phyloP scores from a whole-genome alignment of 2,113 vertebrate genomes.

The Telmatochromis sp. region DNA sequence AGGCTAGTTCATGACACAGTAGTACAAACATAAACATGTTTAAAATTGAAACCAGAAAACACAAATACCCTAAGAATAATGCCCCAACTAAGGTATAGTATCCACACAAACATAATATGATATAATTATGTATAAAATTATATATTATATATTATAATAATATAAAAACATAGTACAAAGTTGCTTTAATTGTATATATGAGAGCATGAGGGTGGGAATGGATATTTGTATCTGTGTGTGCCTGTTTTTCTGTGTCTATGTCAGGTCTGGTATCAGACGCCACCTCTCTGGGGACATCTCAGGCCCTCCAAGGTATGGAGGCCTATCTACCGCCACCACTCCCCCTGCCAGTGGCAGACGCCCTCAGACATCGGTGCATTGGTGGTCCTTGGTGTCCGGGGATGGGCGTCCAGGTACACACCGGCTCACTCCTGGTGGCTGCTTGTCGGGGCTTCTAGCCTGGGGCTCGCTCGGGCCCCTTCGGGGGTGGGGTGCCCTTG shows the following conservation, averaged over 20 bases:
- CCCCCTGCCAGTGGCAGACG: fast-evolving
- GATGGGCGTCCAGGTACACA: too few species aligned
- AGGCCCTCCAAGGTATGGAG: background rate
- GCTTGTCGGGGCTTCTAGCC: too few species aligned
- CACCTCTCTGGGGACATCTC: background rate
- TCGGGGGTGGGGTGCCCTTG: too few species aligned
- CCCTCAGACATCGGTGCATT: too few species aligned
- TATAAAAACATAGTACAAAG: background rate
- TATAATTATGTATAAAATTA: background rate
- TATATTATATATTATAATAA: background rate
- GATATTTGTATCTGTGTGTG: background rate
- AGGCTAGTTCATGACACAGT: background rate
- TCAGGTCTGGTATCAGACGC: fast-evolving
- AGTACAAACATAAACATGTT: background rate
- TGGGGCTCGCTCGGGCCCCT: too few species aligned
- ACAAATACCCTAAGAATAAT: background rate
- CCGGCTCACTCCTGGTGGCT: too few species aligned
- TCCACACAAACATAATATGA: background rate
- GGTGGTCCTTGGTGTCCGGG: too few species aligned
- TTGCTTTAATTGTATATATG: background rate
- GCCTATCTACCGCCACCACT: too few species aligned
- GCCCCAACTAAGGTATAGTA: background rate
- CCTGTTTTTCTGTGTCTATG: background rate
- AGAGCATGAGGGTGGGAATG: background rate
- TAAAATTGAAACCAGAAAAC: background rate